Base-by-base conservation (phyloP, 2,797 vertebrate genomes). In the Poeciliopsis paucimaculata region DNA sequence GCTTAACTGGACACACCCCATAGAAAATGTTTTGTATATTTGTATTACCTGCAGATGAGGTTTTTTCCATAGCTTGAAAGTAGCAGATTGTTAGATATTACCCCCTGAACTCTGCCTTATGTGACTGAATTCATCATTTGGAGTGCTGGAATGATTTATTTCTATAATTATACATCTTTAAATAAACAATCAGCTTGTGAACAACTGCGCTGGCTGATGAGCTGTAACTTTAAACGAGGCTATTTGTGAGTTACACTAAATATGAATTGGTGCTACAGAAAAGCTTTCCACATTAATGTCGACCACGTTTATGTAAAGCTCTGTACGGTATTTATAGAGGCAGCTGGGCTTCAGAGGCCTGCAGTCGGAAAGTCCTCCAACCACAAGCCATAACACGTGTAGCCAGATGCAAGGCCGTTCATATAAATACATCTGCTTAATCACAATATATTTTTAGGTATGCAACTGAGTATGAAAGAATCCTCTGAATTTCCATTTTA, bases 231-330 rank as follows among this genome's bases (percentile, higher is more conserved):
- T 80, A 90, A 84, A 80, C 76, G 64, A 73, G 70, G 82, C 82
- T 90, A 85, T 92, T 89, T 90, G 78, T 76, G 77, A 81, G 80
- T 39, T 77, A 53, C 70, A 75, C 62, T 68, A 39, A 78, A 76
- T 82, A 80, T 83, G 86, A 66, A 36, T 41, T 87, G 80, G 75
- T 75, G 68, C 72, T 71, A 73, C 72, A 76, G 45, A 82, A 80
- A 77, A 77, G 79, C 76, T 83, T 55, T 82, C 88, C 93, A 93
- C 88, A 90, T 91, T 92, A 91, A 93, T 91, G 91, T 90, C 80
- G 82, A 88, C 89, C 90, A 86, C 88, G 72, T 90, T 93, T 88
- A 82, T 90, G 85, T 91, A 89, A 89, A 92, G 84, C 85, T 77
- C 80, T 51, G 45, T n/a, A 31, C 62, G 28, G 81, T 93, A 92